Base-by-base conservation (phyloP, 2,113 vertebrate genomes). In the Catharus fuscescens region DNA sequence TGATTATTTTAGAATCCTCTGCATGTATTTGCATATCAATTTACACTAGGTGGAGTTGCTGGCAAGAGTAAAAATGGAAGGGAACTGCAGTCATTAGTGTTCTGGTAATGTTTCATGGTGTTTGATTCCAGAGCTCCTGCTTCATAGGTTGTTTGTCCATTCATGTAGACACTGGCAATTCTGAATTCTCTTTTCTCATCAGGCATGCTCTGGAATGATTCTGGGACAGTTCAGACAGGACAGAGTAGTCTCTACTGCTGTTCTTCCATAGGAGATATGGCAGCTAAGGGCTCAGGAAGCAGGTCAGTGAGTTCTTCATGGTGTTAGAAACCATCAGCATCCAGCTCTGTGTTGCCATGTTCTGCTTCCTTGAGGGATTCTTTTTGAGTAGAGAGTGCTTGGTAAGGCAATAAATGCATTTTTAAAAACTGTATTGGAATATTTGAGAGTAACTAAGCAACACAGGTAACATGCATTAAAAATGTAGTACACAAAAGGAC, bases 371-470 rank as follows among this genome's bases (percentile, higher is more conserved):
- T 64, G 32, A 32, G 18, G 12, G 17, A 36, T 88, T 45, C 28
- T 61, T 88, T 95, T 72, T 90, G 26, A 70, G 54, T 23, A 53
- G 20, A 57, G 38, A 38, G 23, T 48, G 9, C 26, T 36, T 19
- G 19, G 59, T 40, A 92, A 77, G 31, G 54, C 25, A 91, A 80
- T 42, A 73, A 57, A 80, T 59, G 7, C 45, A 14, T 44, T 82
- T 85, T 92, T 77, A 2, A 69, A 81, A 86, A 17, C 26, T 69
- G 17, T 28, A 19, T 18, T 77, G 45, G 25, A 72, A 83, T 48
- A 13, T 42, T 88, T 93, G 45, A 83, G 61, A 60, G 88, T 86
- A 82, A 92, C 78, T 14, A 70, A 73, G 83, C 72, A 83, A 89
- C 77, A 78, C 62, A 82, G 20, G 14, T 62, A 59, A 50, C 38